A percentile compares a stretch with the other conserved stretches of the same genome.
These are phyloP conservation scores for Drosophila tani DNA, from an alignment of 1,140 invertebrate species.

Conservation along the genomic window DNA sequence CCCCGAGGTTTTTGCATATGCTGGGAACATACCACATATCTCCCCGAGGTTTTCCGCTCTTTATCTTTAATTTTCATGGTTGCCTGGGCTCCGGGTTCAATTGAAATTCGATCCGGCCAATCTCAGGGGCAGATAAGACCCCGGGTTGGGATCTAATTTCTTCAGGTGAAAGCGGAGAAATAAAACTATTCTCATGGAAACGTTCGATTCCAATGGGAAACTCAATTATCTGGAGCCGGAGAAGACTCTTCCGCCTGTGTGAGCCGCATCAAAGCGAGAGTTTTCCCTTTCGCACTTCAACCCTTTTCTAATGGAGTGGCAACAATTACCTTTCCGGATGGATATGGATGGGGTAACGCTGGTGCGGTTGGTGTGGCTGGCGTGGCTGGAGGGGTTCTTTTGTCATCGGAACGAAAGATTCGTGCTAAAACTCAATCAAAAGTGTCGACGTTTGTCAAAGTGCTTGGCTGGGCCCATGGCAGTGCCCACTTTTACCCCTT, in stretches of 20 bases:
- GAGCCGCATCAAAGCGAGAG: constrained; percentile 47
- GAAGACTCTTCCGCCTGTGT: constrained; percentile 35
- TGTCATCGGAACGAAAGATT: constrained; percentile 57
- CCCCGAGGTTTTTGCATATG: constrained; percentile 39
- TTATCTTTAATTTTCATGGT: constrained; percentile 37
- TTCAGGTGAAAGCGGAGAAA: constrained; percentile 28
- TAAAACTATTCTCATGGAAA: constrained; percentile 30
- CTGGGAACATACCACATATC: constrained; percentile 45
- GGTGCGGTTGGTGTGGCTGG: not conserved
- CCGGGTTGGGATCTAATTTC: constrained; percentile 31
- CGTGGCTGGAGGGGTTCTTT: constrained; percentile 37
- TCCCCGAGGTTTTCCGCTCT: constrained; percentile 15
- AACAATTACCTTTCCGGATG: constrained; percentile 60
- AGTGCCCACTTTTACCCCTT: not conserved
- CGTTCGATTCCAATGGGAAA: constrained; percentile 43
- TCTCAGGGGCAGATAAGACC: constrained; percentile 35
- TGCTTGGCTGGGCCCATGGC: not conserved
- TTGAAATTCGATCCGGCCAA: constrained; percentile 45
- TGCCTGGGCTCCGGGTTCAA: constrained; percentile 25
- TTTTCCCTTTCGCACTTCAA: constrained; percentile 26
- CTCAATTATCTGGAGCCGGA: constrained; percentile 48
- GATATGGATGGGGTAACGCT: not conserved
- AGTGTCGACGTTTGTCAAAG: constrained; percentile 74
- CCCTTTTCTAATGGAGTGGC: constrained; percentile 47
- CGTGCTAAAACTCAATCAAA: constrained; percentile 80